Base-by-base conservation (phyloP, 2,113 vertebrate genomes). In the Numenius arquata region DNA sequence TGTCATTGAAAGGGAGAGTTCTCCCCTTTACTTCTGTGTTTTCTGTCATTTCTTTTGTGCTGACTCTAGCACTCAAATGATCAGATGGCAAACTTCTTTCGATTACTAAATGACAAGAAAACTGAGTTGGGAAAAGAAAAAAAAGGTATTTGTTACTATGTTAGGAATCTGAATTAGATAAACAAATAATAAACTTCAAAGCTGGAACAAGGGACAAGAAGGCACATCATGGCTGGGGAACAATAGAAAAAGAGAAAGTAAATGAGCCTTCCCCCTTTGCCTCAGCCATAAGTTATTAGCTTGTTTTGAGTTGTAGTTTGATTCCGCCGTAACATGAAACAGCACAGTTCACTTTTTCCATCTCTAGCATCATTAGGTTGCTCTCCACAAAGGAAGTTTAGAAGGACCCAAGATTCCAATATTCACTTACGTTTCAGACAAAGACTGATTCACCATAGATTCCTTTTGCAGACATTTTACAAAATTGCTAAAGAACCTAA, bases 211-310 rank as follows among this genome's bases (percentile, higher is more conserved):
- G 7, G 0, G 3, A 58, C 58, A n/a, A 9, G 9, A 56, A 52
- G 7, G 52, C 2, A 3, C 25, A 3, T 0, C 19, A 47, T 15
- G 8, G 11, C 6, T 38, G 1, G 0, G 59, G 53, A n/a, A 68
- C n/a, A 47, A 74, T 27, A 70, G 27, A 41, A 53, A 63, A 12
- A 56, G 21, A 70, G 13, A 71, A 87, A 52, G 10, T 6, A 74
- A 66, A 6, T 9, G 10, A 76, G 23, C 2, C 12, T 75, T 86
- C 32, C 4, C 2, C 12, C 8, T 84, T 80, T 61, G n/a, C 59
- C 20, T 56, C 22, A n/a, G 6, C 15, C n/a, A 4, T 2, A 52
- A 30, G 8, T 52, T 76, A 3, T 18, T 48, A 43, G 11, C 15
- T 89, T 67, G 8, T 9, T 83, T 67, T 15, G n/a, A 76, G 15